Evolutionary conservation across 2,888 invertebrate genomes (phyloP), one percentile per base, ranked within the genome.

Genomic region (Heliconius cydno): DNA sequence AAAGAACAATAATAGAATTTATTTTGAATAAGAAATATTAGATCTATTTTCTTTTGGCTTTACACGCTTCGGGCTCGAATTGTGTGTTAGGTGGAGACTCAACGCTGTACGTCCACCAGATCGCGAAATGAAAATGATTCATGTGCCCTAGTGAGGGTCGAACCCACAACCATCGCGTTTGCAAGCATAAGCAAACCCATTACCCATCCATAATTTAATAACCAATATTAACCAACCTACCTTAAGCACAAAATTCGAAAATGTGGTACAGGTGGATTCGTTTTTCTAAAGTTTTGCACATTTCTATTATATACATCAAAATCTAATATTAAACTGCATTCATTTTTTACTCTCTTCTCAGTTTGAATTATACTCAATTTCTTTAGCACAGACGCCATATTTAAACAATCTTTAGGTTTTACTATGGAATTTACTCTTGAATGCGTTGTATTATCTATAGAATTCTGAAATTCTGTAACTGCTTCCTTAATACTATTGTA

Each of bases 221-320:
- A 57, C 4, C n/a, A n/a, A 60, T 60, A n/a, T 60, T 9, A n/a
- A 60, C n/a, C n/a, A 60, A 93, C 94, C 93, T 87, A 95, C 95
- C 91, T 87, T 2, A 92, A 74, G 82, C 95, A 93, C 60, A 92
- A 85, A 38, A 95, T 84, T 82, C 94, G 90, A 78, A 94, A 95
- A 83, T 94, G 92, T 10, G 95, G 94, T 77, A 85, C 88, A 0
- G 95, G 93, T 65, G 87, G 90, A 79, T 89, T 87, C 0, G 89
- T 87, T 84, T 95, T 95, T 79, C 86, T 91, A 80, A 94, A 94
- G 84, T 92, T 90, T 79, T 90, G 90, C 34, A 93, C 90, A 86
- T 94, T 89, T 82, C 92, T 92, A 76, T 92, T 91, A 81, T 93
- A 95, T 13, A 95, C 93, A 86, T 95, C 95, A 80, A 92, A 95